Percentiles rank a stretch among this genome's conserved stretches.
Evolutionary conservation across 2,888 invertebrate species (phyloP).

Genomic region (Tricholauxania praeusta): DNA sequence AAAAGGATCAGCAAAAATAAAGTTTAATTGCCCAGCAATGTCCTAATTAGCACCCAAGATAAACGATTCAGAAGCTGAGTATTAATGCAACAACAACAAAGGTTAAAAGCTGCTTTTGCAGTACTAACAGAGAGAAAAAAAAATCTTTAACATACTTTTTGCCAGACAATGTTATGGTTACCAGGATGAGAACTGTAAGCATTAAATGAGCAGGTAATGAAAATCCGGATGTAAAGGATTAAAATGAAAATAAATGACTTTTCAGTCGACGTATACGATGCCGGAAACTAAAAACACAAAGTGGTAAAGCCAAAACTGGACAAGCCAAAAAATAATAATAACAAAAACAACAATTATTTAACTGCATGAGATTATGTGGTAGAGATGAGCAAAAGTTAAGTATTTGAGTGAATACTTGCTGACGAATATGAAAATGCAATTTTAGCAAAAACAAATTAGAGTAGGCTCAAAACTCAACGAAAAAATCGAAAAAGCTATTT

Average conservation of each 20-base stretch:
- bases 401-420: no score
- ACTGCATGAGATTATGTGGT: background rate
- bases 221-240: conserved; percentile 44
- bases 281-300: background rate
- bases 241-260: conserved; percentile 47
- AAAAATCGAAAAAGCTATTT: no score
- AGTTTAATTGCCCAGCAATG: conserved; percentile 43
- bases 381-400: background rate
- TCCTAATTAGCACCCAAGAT: conserved; percentile 42
- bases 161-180: no score
- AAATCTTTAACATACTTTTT: no score
- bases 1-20: conserved; percentile 35
- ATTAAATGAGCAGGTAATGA: conserved; percentile 42
- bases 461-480: no score
- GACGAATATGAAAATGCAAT: no score
- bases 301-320: background rate
- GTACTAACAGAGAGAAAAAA: no score
- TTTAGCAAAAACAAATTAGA: no score
- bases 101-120: no score
- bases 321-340: conserved; percentile 5
- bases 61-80: conserved; percentile 6
- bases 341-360: background rate
- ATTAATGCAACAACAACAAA: background rate
- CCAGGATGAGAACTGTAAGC: background rate
- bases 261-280: conserved; percentile 1